Evolutionary conservation across 23 tunicate genomes (phyloP), one percentile per base, ranked within the genome.

Genomic region (Pegea sp.): DNA sequence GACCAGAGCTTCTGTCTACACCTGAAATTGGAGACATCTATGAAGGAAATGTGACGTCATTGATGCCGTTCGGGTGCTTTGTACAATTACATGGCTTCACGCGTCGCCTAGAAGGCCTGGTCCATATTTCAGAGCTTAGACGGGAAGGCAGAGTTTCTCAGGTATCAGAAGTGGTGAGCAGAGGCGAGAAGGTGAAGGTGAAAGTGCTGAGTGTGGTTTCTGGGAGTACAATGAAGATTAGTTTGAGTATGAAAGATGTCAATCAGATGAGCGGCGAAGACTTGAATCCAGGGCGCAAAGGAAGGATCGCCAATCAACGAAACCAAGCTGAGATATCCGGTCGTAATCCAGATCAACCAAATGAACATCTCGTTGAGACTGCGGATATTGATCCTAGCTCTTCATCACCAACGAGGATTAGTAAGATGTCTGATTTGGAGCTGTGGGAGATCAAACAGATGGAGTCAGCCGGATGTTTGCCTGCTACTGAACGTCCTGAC

Each of bases 1-100:
- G 65, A 13, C 33, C 18, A 21, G 5, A 62, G 22, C n/a, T 6
- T 8, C 24, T 49, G 5, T 22, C 46, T 33, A 27, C 60, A 18
- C 77, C 75, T 25, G 76, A 57, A 44, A 70, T 57, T 22, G 99
- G 99, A 34, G 81, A 78, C 48, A 78, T 91, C 38, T 91, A 60
- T 55, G 76, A 72, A 44, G 99, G 93, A 43, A 79, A 72, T 31
- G 78, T 91, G 22, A 66, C 99, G 2, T 72, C 93, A 2, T 24
- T 91, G 5, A 78, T 67, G 79, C 90, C 77, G 61, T 89, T 89
- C 58, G 98, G 98, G 1, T 89, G 98, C 51, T 89, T 89, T 65
- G 90, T 89, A 2, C 81, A 77, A 33, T 67, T 89, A 1, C 63
- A 71, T 30, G 98, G 91, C 0, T 34, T 89, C 25, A 43, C n/a